Conservation (phyloP, 2,888 invertebrate species). For the Podabrus alpinus region DNA sequence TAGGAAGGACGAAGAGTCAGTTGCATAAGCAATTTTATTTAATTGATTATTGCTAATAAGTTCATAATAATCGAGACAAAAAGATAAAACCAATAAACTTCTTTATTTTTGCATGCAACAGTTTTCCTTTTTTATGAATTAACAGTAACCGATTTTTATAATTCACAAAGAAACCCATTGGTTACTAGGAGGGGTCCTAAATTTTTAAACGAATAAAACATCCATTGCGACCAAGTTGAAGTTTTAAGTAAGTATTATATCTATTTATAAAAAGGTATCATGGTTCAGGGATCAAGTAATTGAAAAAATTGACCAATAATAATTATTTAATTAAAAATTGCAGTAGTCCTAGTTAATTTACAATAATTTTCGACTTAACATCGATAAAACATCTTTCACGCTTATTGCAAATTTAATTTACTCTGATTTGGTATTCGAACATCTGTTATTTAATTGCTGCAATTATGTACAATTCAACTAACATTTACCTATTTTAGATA, state of each 20-base stretch:
- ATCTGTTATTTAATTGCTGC: conserved; percentile 20
- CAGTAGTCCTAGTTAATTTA: not conserved
- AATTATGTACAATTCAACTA: conserved; percentile 20
- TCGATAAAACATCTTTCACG: not conserved
- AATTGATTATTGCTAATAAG: not conserved
- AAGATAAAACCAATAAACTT: not conserved
- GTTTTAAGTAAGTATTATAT: not conserved
- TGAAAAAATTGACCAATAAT: not conserved
- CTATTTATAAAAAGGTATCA: no score
- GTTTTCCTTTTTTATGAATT: no score
- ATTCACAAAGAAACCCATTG: no score
- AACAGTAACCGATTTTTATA: no score
- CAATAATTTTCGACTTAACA: not conserved
- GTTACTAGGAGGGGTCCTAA: no score
- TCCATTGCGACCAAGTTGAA: not conserved
- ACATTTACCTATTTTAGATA: conserved; percentile 28
- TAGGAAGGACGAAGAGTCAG: conserved; percentile 14
- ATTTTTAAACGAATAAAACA: not conserved
- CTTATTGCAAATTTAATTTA: not conserved
- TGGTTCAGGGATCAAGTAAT: not conserved
- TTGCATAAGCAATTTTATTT: conserved; percentile 7
- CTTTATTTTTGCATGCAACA: not conserved
- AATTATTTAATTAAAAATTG: not conserved
- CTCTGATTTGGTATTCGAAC: not conserved
- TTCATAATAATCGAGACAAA: not conserved